Base-by-base conservation (phyloP, 2,888 invertebrate species). In the Microctonus brassicae region DNA sequence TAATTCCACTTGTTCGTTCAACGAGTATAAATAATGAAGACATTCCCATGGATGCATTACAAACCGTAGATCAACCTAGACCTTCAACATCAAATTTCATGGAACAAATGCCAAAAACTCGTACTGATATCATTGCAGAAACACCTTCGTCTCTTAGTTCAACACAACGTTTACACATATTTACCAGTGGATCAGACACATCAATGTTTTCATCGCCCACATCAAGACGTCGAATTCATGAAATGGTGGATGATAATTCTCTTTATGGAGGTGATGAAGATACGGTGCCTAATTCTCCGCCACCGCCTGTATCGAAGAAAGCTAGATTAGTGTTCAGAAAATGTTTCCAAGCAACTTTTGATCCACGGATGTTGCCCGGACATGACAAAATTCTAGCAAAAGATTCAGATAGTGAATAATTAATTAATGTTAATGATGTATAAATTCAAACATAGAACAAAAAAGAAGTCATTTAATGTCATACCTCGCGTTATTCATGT, bases 291-390 rank as follows among this genome's bases (percentile, higher is more conserved):
- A 89, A 87, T 36, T 92, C 93, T 5, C 93, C 93, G 7, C 89
- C 91, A 69, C 89, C 90, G 5, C 91, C 89, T 26, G 90, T 89
- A 62, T 89, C 89, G 74, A 91, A 91, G 84, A 89, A 86, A 80
- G 89, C 92, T 0, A 90, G 91, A 81, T 88, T 90, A 0, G 91
- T 94, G 68, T 94, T 95, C 81, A 91, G 91, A 74, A 90, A 93
- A 73, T 94, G 94, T 84, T 94, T 93, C 86, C 92, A 94, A 86
- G 88, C 90, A 57, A 94, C 94, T n/a, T 93, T 91, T 81, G 90
- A 93, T 79, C 90, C 91, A 9, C 89, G 89, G 77, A 84, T 83
- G 74, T 77, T 88, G 55, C 90, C 90, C 73, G 89, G 92, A 47
- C 90, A 89, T 76, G 90, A 91, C 78, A 88, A 88, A 61, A 88